Evolutionary conservation across 2,797 vertebrate species (phyloP), one percentile per base, ranked within the genome.

Genomic region (Peromyscus attwateri): DNA sequence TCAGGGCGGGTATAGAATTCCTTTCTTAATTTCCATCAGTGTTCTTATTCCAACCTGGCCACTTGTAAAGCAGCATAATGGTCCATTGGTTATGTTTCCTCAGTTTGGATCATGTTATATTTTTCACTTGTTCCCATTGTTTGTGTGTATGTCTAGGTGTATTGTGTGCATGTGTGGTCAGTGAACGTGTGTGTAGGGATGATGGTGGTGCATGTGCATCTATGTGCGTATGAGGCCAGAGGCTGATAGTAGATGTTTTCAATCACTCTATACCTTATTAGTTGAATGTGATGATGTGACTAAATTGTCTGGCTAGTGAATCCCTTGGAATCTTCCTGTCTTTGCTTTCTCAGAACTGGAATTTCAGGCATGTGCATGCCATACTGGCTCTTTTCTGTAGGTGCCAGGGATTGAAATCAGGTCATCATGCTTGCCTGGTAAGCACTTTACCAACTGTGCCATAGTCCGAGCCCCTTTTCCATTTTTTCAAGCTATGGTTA

Each of bases 1-100:
- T 97, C 81, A 79, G 27, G 66, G 8, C 29, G 13, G 31, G 4
- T 71, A 76, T 21, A 55, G 34, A 91, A 60, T 37, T 79, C 60
- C 92, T 95, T 96, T 68, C 37, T 75, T 95, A 82, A 49, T 60
- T 37, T 82, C n/a, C 93, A 43, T 64, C 57, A 5, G 93, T 87
- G 52, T 60, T 79, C 64, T 87, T 87, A 92, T 95, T 97, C 94
- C 92, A 97, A 95, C 84, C 3, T 34, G 95, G 19, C 6, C 71
- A 75, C 16, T 95, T 96, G 66, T 93, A 91, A 91, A 91, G 68
- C 34, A 91, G 29, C 6, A 62, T 82, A 79, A 91, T 64, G 91
- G 25, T 31, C 10, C 60, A 89, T 77, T 77, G 25, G 29, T 91
- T 94, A 79, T 77, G 12, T 70, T 97, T 96, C 76, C 31, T 73